These are phyloP conservation scores for Cyprinodon variegatus DNA, from an alignment of 2,113 vertebrate genomes.

Conservation along the genomic window DNA sequence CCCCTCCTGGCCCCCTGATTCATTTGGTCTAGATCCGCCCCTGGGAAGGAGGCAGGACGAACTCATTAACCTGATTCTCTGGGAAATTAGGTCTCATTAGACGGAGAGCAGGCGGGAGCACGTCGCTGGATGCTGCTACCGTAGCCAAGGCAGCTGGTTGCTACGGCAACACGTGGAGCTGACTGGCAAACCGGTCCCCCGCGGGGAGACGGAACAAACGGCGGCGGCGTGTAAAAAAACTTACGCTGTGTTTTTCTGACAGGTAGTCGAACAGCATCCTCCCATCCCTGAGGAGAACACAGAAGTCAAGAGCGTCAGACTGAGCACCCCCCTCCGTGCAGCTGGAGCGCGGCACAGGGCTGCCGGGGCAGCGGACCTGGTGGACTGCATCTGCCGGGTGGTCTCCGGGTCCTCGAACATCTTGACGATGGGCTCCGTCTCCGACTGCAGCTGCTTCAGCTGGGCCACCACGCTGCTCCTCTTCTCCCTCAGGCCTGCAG, in stretches of 20 bases:
- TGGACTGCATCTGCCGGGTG: constrained; percentile 96
- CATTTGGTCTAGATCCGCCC: too few relatives aligned
- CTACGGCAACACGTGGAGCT: constrained; percentile 52
- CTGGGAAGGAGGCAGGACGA: too few relatives aligned
- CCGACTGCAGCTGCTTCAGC: constrained; percentile 93
- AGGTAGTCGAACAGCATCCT: constrained; percentile 95
- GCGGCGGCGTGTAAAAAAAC: constrained; percentile 23
- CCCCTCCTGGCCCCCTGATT: too few relatives aligned
- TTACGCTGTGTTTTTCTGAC: constrained; percentile 95
- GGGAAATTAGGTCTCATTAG: too few relatives aligned
- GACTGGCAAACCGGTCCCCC: neutral
- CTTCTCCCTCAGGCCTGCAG: constrained; percentile 84
- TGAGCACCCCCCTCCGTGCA: neutral
- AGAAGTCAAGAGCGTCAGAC: neutral
- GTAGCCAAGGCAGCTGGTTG: constrained; percentile 50
- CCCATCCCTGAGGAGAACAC: constrained; percentile 84
- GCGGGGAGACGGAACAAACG: neutral
- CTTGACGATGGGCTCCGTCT: constrained; percentile 96
- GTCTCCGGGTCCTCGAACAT: constrained; percentile 98
- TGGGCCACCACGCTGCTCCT: constrained; percentile 93
- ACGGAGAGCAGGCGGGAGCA: too few relatives aligned
- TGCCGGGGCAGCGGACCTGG: constrained; percentile 79
- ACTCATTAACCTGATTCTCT: too few relatives aligned
- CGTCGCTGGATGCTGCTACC: neutral
- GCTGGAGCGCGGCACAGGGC: neutral